These are phyloP conservation scores for Acanthoscelides obtectus DNA, from an alignment of 2,888 invertebrate species.

Conservation along the genomic window DNA sequence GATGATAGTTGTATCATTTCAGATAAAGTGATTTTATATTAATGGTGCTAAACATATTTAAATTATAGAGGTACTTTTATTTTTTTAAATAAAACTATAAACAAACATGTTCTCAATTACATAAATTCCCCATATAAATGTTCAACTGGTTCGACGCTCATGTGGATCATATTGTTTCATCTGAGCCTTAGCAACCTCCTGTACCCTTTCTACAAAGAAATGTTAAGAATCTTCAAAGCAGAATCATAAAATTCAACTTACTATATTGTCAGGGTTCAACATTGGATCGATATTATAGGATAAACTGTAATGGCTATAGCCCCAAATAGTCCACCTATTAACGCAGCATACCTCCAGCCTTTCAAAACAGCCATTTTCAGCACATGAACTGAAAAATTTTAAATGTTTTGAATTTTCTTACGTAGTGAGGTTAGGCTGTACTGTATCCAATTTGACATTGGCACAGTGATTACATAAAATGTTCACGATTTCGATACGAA, in stretches of 20 bases:
- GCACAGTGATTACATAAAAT: too few relatives aligned
- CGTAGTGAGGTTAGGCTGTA: too few relatives aligned
- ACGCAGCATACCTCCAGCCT: conserved; percentile 55
- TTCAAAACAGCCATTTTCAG: conserved; percentile 32
- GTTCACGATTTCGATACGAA: too few relatives aligned
- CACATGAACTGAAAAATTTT: too few relatives aligned
- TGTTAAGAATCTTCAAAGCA: neutral
- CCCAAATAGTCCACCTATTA: conserved; percentile 55
- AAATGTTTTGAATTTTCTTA: too few relatives aligned
- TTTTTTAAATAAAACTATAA: neutral
- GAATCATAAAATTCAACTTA: conserved; percentile 38
- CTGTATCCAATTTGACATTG: too few relatives aligned
- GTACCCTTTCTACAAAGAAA: conserved; percentile 45
- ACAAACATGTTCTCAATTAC: too few relatives aligned
- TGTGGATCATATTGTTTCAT: conserved; percentile 52
- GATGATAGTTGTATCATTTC: too few relatives aligned
- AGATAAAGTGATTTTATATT: neutral
- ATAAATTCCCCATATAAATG: too few relatives aligned
- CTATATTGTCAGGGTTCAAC: conserved; percentile 55
- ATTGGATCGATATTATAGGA: conserved; percentile 60
- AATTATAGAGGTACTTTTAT: neutral
- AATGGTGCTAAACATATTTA: neutral
- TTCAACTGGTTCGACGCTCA: too few relatives aligned
- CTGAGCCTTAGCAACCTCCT: conserved; percentile 47
- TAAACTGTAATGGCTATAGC: conserved; percentile 53